A percentile compares a stretch with the other conserved stretches of the same genome.
Conservation (phyloP, 2,888 invertebrate species). For the Protula sp. region DNA sequence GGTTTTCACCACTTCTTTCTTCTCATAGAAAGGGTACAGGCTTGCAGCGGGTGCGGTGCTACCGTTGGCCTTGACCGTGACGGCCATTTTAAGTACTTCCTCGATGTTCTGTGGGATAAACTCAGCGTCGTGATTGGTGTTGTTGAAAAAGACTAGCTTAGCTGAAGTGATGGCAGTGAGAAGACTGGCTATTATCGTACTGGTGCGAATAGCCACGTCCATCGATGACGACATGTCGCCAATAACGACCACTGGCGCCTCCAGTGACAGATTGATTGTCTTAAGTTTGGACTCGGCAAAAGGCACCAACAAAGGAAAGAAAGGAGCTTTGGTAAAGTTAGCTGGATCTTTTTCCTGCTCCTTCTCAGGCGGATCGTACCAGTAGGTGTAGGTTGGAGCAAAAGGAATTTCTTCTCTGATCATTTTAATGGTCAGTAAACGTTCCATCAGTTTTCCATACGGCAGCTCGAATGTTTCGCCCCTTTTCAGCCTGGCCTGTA, state of each 20-base stretch:
- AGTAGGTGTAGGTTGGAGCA: not conserved
- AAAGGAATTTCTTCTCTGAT: not conserved
- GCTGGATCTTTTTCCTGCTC: not conserved
- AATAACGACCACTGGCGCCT: constrained; percentile 50
- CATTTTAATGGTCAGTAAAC: constrained; percentile 39
- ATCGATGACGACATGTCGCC: constrained; percentile 52
- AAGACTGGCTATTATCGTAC: constrained; percentile 51
- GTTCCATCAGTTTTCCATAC: constrained; percentile 51
- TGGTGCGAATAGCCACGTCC: constrained; percentile 50
- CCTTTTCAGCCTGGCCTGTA: constrained; percentile 31
- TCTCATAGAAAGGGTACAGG: constrained; percentile 46
- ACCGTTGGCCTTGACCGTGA: constrained; percentile 35
- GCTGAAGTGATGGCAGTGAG: constrained; percentile 47
- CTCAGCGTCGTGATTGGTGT: constrained; percentile 32
- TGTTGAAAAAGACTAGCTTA: constrained; percentile 50
- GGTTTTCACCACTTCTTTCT: constrained; percentile 48
- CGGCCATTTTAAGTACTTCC: constrained; percentile 47
- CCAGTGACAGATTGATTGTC: constrained; percentile 32
- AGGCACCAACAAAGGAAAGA: constrained; percentile 34
- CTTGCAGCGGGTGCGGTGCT: constrained; percentile 49
- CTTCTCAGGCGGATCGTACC: not conserved
- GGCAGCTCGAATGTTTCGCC: constrained; percentile 40
- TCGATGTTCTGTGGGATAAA: constrained; percentile 43
- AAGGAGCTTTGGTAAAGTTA: constrained; percentile 27
- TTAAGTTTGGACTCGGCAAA: constrained; percentile 34